phyloP scores from a whole-genome alignment of 2,888 invertebrate species.

The Heteropelma amictum region DNA sequence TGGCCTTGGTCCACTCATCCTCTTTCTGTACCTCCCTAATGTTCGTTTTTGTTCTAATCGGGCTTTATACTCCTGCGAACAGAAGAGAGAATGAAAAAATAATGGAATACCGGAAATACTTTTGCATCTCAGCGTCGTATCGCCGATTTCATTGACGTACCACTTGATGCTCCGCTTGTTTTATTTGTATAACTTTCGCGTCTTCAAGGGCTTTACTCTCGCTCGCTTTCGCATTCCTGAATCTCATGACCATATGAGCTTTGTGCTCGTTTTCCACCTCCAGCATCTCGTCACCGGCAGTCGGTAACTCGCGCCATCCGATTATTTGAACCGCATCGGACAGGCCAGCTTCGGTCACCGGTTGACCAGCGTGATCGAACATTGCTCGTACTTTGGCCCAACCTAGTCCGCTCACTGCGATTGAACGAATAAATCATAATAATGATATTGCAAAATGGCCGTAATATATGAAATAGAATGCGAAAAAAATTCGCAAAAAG shows the following conservation, averaged over 20 bases:
- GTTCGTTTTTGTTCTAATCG: slow-evolving; percentile 81
- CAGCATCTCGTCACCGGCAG: slow-evolving; percentile 92
- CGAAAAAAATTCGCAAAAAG: too few relatives aligned
- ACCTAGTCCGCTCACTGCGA: slow-evolving; percentile 91
- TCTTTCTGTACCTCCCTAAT: slow-evolving; percentile 81
- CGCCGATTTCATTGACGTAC: slow-evolving; percentile 63
- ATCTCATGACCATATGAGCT: slow-evolving; percentile 84
- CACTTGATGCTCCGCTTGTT: slow-evolving; percentile 82
- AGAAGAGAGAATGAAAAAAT: slow-evolving; percentile 32
- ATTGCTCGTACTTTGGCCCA: slow-evolving; percentile 92
- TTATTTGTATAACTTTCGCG: slow-evolving; percentile 82
- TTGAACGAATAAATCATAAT: too few relatives aligned
- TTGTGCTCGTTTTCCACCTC: slow-evolving; percentile 89
- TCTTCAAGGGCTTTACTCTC: slow-evolving; percentile 83
- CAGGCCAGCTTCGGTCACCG: slow-evolving; percentile 85
- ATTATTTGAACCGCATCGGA: slow-evolving; percentile 90
- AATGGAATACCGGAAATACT: slow-evolving; percentile 16
- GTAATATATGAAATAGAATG: too few relatives aligned
- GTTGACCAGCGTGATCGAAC: slow-evolving; percentile 86
- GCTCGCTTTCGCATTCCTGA: slow-evolving; percentile 82
- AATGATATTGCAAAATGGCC: too few relatives aligned
- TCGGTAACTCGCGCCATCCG: slow-evolving; percentile 94
- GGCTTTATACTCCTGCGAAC: slow-evolving; percentile 81
- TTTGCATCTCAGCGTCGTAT: background rate
- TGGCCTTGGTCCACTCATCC: slow-evolving; percentile 81